These are phyloP conservation scores for Oscheius onirici DNA, from an alignment of 2,888 invertebrate genomes.

Conservation along the genomic window DNA sequence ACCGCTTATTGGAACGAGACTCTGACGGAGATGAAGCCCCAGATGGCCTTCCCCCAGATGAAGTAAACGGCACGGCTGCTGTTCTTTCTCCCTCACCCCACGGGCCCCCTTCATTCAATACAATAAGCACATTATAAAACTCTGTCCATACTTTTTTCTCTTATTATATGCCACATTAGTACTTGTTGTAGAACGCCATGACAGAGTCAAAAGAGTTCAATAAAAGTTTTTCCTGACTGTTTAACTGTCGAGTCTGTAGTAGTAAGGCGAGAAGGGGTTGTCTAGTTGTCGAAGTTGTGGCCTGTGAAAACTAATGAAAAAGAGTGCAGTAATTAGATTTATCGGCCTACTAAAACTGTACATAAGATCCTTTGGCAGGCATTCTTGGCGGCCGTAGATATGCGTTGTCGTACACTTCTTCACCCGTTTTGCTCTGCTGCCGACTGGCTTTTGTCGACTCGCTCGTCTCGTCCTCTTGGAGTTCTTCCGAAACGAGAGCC, in stretches of 20 bases:
- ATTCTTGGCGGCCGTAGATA: slow-evolving; percentile 27
- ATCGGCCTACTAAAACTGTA: slow-evolving; percentile 15
- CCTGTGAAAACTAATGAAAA: too few species aligned
- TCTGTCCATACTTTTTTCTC: too few species aligned
- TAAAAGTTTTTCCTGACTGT: too few species aligned
- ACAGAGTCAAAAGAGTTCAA: too few species aligned
- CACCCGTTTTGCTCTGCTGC: slow-evolving; percentile 6
- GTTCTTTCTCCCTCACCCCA: not conserved
- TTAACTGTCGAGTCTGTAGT: too few species aligned
- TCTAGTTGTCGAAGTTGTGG: too few species aligned
- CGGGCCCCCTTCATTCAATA: too few species aligned
- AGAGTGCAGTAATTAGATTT: too few species aligned
- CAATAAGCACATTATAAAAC: too few species aligned
- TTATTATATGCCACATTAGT: too few species aligned
- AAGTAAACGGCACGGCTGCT: slow-evolving; percentile 60
- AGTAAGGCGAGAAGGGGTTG: too few species aligned
- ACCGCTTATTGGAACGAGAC: slow-evolving; percentile 94
- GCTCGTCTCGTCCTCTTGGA: slow-evolving; percentile 22
- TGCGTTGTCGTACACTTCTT: slow-evolving; percentile 25
- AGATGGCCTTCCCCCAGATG: slow-evolving; percentile 70
- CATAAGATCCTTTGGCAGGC: slow-evolving; percentile 18
- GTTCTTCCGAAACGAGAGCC: slow-evolving; percentile 27
- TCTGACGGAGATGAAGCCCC: slow-evolving; percentile 64
- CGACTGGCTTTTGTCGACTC: not conserved
- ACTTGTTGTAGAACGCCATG: too few species aligned